Evolutionary conservation across 1,140 invertebrate genomes (phyloP).

Genomic region (Lordiphosa mommai): DNA sequence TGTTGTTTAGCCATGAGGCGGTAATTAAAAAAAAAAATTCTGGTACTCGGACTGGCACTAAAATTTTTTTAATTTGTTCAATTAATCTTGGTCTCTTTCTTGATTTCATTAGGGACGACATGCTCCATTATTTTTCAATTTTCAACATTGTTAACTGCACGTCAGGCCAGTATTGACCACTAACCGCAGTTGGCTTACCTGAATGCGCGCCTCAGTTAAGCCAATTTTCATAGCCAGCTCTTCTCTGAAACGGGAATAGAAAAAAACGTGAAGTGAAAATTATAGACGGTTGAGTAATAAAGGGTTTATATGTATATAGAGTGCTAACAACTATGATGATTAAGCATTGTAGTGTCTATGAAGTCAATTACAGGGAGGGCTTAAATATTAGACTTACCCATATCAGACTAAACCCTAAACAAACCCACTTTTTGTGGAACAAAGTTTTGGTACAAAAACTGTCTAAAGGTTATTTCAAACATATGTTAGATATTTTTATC

Average conservation of each 20-base stretch:
- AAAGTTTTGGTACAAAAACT: no score
- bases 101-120: constrained; percentile 67
- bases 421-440: no score
- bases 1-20: constrained; percentile 56
- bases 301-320: not conserved
- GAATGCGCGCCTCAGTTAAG: constrained; percentile 97
- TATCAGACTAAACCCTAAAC: no score
- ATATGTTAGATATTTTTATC: no score
- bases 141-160: constrained; percentile 69
- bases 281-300: constrained; percentile 8
- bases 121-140: constrained; percentile 76
- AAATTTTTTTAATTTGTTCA: constrained; percentile 18
- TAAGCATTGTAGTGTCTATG: no score
- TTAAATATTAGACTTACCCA: no score
- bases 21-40: constrained; percentile 56
- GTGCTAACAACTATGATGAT: not conserved
- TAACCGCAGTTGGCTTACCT: constrained; percentile 84
- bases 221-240: constrained; percentile 98
- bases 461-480: no score
- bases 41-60: constrained; percentile 34
- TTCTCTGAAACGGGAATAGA: constrained; percentile 86
- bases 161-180: constrained; percentile 27
- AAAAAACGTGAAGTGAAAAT: constrained; percentile 10
- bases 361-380: no score
- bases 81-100: constrained; percentile 7